Conservation (phyloP, 2,797 vertebrate genomes). For the Centroberyx gerrardi region DNA sequence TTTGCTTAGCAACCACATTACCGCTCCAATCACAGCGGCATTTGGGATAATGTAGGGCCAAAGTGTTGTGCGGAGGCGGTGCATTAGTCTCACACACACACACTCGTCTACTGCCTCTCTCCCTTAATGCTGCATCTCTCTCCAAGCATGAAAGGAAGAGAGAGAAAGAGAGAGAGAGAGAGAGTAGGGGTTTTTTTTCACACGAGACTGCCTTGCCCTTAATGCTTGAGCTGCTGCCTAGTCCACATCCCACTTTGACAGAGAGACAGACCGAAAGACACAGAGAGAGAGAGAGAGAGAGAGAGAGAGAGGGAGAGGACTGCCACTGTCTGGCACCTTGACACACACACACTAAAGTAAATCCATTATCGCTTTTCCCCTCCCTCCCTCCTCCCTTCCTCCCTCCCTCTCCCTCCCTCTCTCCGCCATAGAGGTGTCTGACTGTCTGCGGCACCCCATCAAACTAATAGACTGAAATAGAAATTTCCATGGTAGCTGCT, state of each 20-base stretch:
- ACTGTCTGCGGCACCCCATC: constrained; percentile 59
- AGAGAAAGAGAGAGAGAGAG: constrained; percentile 19
- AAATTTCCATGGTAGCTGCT: constrained; percentile 42
- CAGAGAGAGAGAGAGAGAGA: neutral
- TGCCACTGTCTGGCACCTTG: constrained; percentile 74
- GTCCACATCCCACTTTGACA: constrained; percentile 38
- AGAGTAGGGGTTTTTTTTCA: constrained; percentile 24
- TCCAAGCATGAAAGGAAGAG: constrained; percentile 70
- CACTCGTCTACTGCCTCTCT: constrained; percentile 62
- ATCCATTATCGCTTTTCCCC: constrained; percentile 68
- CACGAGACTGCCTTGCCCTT: constrained; percentile 55
- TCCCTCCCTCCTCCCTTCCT: constrained; percentile 13
- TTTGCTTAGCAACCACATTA: constrained; percentile 87
- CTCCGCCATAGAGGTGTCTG: constrained; percentile 58
- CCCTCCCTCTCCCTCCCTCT: constrained; percentile 3
- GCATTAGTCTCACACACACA: constrained; percentile 50
- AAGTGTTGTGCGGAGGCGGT: constrained; percentile 64
- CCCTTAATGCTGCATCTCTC: constrained; percentile 70
- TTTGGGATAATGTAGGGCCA: constrained; percentile 78
- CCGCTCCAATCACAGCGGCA: constrained; percentile 78
- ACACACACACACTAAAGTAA: constrained; percentile 71
- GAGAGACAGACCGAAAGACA: constrained; percentile 27
- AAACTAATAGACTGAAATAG: constrained; percentile 67
- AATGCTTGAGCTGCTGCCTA: constrained; percentile 54
- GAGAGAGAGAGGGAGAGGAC: constrained; percentile 19